Percentiles rank a stretch among this genome's conserved stretches.
These are phyloP conservation scores for Coracopsis vasa DNA, from an alignment of 2,113 vertebrate genomes.

Conservation along the genomic window DNA sequence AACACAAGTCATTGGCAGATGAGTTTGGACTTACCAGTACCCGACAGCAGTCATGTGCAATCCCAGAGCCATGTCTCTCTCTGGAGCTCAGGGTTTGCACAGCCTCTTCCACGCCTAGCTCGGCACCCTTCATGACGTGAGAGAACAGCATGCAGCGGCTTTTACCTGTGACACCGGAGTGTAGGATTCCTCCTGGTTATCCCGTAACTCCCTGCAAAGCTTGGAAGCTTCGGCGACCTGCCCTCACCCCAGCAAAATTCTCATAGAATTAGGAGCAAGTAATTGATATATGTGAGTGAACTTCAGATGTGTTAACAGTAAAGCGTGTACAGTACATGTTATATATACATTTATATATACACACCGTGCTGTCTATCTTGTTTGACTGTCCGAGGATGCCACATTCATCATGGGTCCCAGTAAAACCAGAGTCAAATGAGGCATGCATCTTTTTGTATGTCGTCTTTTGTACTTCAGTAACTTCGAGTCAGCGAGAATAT, in stretches of 20 bases:
- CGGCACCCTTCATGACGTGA: fast-evolving
- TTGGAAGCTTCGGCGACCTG: conserved; percentile 18
- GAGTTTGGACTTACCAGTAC: background rate
- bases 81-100: background rate
- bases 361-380: conserved; percentile 7
- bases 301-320: conserved; percentile 44
- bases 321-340: conserved; percentile 36
- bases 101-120: background rate
- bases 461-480: conserved; percentile 55
- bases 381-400: conserved; percentile 45
- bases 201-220: conserved; percentile 38
- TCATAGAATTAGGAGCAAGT: conserved; percentile 56
- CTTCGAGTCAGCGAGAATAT: background rate
- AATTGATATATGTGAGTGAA: conserved; percentile 50
- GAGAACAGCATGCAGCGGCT: background rate
- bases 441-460: conserved; percentile 54
- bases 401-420: conserved; percentile 11
- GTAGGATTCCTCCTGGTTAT: background rate
- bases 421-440: conserved; percentile 46
- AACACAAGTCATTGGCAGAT: background rate
- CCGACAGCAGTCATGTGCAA: background rate
- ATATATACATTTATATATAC: conserved; percentile 3
- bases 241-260: conserved; percentile 23
- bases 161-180: fast-evolving
- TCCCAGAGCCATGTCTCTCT: background rate